Percentiles rank a stretch among this genome's conserved stretches.
phyloP scores from a whole-genome alignment of 2,113 vertebrate genomes.

The Indri indri region DNA sequence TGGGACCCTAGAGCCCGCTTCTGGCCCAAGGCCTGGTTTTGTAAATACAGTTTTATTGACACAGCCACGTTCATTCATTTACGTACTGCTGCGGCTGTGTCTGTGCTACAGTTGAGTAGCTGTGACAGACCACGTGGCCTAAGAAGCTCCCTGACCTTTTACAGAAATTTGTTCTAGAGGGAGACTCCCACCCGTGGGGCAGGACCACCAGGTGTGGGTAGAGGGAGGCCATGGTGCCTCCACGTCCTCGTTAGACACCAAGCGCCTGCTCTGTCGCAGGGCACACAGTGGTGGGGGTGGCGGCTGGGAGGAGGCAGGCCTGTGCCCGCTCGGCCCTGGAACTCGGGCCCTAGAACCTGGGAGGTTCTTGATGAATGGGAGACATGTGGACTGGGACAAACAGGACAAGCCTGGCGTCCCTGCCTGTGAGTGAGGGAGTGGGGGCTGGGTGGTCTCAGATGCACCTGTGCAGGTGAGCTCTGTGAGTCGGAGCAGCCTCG shows the following conservation, averaged over 20 bases:
- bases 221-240: fast-evolving
- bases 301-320: fast-evolving
- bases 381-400: not conserved
- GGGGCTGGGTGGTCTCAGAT: fast-evolving
- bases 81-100: fast-evolving
- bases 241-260: fast-evolving
- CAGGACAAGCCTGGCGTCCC: not conserved
- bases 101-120: fast-evolving
- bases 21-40: not conserved
- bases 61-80: fast-evolving
- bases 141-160: fast-evolving
- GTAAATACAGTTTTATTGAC: too few species aligned
- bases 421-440: too few species aligned
- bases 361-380: not conserved
- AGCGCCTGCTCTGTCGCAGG: not conserved
- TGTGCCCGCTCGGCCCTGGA: fast-evolving
- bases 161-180: not conserved
- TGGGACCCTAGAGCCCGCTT: not conserved
- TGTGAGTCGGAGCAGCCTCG: fast-evolving
- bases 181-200: not conserved
- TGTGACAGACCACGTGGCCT: fast-evolving
- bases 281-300: not conserved
- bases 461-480: fast-evolving
- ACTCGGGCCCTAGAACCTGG: fast-evolving
- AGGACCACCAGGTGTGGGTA: fast-evolving